Conservation (phyloP, 2,113 vertebrate genomes). For the Gyps fulvus region DNA sequence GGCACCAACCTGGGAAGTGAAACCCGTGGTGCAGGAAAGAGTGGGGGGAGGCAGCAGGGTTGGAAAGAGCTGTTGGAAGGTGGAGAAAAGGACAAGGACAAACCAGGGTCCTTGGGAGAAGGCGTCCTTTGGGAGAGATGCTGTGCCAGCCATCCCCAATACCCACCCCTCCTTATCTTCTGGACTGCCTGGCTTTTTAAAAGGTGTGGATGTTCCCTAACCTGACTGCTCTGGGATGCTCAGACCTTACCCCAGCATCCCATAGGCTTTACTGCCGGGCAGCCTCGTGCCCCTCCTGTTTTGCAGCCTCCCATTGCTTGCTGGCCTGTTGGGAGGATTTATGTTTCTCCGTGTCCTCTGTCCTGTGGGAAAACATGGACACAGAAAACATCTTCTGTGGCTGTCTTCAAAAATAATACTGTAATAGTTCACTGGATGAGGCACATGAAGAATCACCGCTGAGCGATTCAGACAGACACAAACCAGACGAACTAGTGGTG, state of each 20-base stretch:
- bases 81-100: not conserved
- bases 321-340: not conserved
- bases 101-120: not conserved
- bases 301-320: not conserved
- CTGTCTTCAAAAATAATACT: not conserved
- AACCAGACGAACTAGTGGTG: not conserved
- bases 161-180: not conserved
- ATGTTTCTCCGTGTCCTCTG: not conserved
- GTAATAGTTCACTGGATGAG: not conserved
- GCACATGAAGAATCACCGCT: not conserved
- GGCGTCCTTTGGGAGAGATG: not conserved
- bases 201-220: not conserved
- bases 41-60: not conserved
- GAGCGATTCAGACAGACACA: not conserved
- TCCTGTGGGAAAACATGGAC: not conserved
- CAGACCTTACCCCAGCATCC: not conserved
- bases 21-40: not conserved
- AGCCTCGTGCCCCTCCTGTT: not conserved
- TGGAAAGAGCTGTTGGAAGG: not conserved
- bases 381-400: not conserved
- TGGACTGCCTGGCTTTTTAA: not conserved
- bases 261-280: not conserved
- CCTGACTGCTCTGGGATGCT: not conserved
- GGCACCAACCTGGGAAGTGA: not conserved
- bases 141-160: not conserved